phyloP scores from a whole-genome alignment of 2,113 vertebrate genomes.

The Pterophyllum scalare region DNA sequence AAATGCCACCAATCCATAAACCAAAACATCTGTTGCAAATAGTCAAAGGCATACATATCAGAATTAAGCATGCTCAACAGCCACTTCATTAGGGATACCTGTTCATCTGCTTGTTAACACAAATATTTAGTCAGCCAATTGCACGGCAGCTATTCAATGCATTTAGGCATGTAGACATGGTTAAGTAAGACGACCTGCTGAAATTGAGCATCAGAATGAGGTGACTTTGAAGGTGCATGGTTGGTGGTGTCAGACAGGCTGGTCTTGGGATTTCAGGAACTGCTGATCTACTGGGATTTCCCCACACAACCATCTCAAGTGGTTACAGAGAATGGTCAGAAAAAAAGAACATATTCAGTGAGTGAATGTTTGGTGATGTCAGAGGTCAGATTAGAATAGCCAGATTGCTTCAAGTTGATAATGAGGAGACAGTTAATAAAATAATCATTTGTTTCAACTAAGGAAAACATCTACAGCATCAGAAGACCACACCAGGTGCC shows the following conservation, averaged over 20 bases:
- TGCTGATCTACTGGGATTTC: too few relatives aligned
- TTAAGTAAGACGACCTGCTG: not conserved
- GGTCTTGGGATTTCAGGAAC: too few relatives aligned
- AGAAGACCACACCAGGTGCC: not conserved
- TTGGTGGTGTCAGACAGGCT: not conserved
- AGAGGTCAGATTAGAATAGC: not conserved
- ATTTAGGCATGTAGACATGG: too few relatives aligned
- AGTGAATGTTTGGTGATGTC: not conserved
- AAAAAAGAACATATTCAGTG: not conserved
- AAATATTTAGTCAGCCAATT: not conserved
- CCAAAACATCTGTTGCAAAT: not conserved
- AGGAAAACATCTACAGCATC: not conserved
- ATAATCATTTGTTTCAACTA: not conserved
- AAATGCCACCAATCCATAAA: not conserved
- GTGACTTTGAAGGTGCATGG: not conserved
- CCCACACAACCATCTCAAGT: too few relatives aligned
- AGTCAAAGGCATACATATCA: not conserved
- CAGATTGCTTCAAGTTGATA: not conserved
- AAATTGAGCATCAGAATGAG: not conserved
- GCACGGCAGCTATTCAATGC: not conserved
- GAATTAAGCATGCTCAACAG: not conserved
- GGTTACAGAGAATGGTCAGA: not conserved
- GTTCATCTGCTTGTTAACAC: not conserved
- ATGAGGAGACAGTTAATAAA: not conserved
- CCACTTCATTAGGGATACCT: not conserved